Evolutionary conservation across 2,888 invertebrate genomes (phyloP).

Genomic region (Linnaemya tessellans): DNA sequence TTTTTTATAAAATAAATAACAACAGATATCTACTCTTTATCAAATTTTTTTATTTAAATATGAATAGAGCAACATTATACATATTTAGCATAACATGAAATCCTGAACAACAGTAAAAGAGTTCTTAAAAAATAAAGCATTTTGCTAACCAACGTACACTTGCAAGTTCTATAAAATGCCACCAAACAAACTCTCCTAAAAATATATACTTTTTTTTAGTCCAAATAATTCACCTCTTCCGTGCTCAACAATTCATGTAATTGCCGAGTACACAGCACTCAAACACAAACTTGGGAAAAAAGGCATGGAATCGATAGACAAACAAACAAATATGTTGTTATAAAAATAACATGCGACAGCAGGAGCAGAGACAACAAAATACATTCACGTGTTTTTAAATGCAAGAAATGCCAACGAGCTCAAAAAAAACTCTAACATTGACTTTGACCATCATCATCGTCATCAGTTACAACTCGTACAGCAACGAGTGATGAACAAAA

Average conservation of each 20-base stretch:
- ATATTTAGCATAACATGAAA: neutral
- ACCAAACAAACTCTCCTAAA: neutral
- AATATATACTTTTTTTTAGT: neutral
- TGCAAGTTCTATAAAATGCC: neutral
- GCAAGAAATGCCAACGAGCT: conserved; percentile 15
- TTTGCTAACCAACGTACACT: neutral
- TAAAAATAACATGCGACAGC: conserved; percentile 12
- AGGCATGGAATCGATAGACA: neutral
- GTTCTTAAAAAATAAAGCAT: neutral
- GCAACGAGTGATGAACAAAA: conserved; percentile 76
- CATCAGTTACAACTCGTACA: conserved; percentile 79
- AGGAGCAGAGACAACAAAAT: conserved; percentile 36
- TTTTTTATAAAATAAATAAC: no score
- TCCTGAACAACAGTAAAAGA: neutral
- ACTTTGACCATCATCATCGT: conserved; percentile 79
- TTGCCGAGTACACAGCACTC: neutral
- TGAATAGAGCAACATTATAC: no score
- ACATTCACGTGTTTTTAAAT: conserved; percentile 58
- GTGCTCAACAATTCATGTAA: neutral
- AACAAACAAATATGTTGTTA: neutral
- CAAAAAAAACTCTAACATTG: conserved; percentile 72
- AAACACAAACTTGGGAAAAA: conserved; percentile 1
- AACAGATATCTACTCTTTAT: no score
- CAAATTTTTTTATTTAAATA: no score
- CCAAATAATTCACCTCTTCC: conserved; percentile 12